Base-by-base conservation (phyloP, 2,797 vertebrate genomes). In the Brachymystax lenok region DNA sequence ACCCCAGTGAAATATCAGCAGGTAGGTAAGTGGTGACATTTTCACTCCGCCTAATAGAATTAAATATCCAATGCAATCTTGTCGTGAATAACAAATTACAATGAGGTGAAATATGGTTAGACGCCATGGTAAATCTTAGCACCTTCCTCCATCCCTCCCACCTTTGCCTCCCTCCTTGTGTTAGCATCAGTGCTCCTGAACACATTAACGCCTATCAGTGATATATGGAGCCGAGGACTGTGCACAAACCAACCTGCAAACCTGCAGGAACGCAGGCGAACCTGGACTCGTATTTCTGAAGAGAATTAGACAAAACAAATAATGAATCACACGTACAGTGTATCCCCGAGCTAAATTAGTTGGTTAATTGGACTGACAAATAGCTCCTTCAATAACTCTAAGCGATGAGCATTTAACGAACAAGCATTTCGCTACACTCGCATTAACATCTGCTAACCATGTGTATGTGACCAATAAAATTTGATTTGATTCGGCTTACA, bases 171-270 rank as follows among this genome's bases (percentile, higher is more conserved):
- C 80, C 35, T 71, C 69, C 74, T 40, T 28, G 80, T 86, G 80
- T 77, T 71, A n/a, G 56, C 80, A 69, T 75, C 0, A 5, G 79
- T 78, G 85, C 78, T 70, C 50, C 14, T 61, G 27, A 82, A 81
- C 76, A 69, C 74, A 87, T 85, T 80, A 86, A 79, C 72, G 70
- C 80, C 86, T 80, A 84, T 88, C 89, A 87, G 85, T 80, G 82
- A 16, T 66, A 66, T 67, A 77, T 54, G 17, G 59, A 24, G n/a
- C 30, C 21, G 12, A 1, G n/a, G 16, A 2, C 56, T 3, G n/a
- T 27, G 24, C 50, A 27, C 70, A 33, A 61, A 73, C 10, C 19
- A 71, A 52, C 69, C 21, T 27, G 40, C 21, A 14, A 46, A 46
- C 12, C 1, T 12, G 4, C 19, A 54, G 59, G 35, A 68, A 73